A percentile compares a stretch with the other conserved stretches of the same genome.
Conservation (phyloP, 64 coral and sea anemone species). For the Pachyseris speciosa region DNA sequence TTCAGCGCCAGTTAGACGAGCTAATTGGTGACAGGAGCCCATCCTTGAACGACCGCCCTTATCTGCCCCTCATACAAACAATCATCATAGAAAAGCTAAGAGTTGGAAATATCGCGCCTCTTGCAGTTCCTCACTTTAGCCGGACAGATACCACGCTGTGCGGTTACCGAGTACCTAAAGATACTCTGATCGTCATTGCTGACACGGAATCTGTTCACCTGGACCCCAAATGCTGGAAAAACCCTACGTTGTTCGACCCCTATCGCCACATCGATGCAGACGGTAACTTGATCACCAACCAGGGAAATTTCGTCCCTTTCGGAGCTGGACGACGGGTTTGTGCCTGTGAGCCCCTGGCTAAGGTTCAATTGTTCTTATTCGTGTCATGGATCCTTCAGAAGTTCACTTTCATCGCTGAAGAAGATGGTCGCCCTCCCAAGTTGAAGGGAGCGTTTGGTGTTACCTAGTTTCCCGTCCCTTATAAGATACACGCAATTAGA, state of each 20-base stretch:
- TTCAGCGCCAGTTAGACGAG: too few relatives aligned
- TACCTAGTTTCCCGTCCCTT: too few relatives aligned
- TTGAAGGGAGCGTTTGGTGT: not conserved
- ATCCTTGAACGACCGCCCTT: too few relatives aligned
- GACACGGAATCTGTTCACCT: not conserved
- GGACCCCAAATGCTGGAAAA: too few relatives aligned
- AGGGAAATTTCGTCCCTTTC: not conserved
- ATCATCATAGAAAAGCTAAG: constrained; percentile 27
- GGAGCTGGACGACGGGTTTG: constrained; percentile 22
- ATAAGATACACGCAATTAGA: not conserved
- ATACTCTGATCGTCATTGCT: not conserved
- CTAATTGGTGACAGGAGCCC: not conserved
- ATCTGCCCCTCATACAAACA: not conserved
- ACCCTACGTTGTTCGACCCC: too few relatives aligned
- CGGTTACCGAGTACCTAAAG: too few relatives aligned
- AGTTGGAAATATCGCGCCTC: not conserved
- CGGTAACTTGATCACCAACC: not conserved
- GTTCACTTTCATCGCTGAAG: too few relatives aligned
- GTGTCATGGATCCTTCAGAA: too few relatives aligned
- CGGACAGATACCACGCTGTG: not conserved
- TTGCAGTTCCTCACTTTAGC: not conserved
- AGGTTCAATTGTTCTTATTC: constrained; percentile 6
- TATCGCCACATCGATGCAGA: not conserved
- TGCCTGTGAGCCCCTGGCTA: not conserved
- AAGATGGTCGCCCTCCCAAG: not conserved